These are phyloP conservation scores for Lagorchestes hirsutus DNA, from an alignment of 2,797 vertebrate species.

Conservation along the genomic window DNA sequence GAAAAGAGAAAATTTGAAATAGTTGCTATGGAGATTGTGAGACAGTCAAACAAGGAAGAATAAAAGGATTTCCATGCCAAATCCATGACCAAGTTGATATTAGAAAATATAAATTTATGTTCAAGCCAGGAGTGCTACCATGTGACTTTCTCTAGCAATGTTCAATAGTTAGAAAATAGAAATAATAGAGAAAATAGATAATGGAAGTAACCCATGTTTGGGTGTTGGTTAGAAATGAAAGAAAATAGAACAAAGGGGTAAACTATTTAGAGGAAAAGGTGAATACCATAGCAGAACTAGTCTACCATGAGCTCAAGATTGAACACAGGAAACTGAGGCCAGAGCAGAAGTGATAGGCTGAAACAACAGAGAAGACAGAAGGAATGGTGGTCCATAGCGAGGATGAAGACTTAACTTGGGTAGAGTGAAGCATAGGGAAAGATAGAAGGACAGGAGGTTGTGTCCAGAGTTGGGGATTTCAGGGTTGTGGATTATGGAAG, in stretches of 20 bases:
- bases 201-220: not conserved
- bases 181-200: not conserved
- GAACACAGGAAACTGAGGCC: not conserved
- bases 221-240: not conserved
- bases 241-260: not conserved
- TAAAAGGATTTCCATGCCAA: not conserved
- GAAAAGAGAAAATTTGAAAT: not conserved
- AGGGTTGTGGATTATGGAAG: not conserved
- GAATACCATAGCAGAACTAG: not conserved
- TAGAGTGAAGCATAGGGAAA: not conserved
- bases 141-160: not conserved
- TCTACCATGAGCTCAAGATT: not conserved
- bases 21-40: not conserved
- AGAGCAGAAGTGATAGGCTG: not conserved
- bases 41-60: not conserved
- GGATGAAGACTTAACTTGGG: not conserved
- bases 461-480: not conserved
- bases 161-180: not conserved
- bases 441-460: not conserved
- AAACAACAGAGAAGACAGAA: not conserved
- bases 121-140: not conserved
- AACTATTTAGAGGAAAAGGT: not conserved
- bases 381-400: not conserved
- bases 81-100: not conserved
- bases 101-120: not conserved